These are phyloP conservation scores for Microctonus aethiopoides DNA, from an alignment of 2,888 invertebrate species.

Conservation along the genomic window DNA sequence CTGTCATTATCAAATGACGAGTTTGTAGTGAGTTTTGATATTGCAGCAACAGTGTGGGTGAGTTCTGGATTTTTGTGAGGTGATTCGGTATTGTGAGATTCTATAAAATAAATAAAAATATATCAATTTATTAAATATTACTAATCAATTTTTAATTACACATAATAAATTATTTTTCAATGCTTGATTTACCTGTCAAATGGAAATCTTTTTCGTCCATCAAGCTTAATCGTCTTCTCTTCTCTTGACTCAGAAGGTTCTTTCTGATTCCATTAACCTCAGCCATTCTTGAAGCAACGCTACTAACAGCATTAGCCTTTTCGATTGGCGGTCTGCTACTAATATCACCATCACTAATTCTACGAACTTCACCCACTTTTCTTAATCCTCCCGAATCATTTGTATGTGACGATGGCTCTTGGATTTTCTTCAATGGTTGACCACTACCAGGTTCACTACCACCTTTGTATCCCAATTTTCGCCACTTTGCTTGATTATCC, in stretches of 20 bases:
- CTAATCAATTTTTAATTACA: too few species aligned
- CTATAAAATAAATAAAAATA: constrained; percentile 55
- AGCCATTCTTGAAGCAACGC: constrained; percentile 53
- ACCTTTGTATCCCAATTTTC: constrained; percentile 60
- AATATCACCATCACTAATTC: constrained; percentile 69
- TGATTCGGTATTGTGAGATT: constrained; percentile 63
- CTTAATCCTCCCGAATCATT: constrained; percentile 66
- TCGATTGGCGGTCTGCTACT: constrained; percentile 49
- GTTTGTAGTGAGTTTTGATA: constrained; percentile 49
- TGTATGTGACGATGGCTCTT: constrained; percentile 67
- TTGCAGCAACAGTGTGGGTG: constrained; percentile 42
- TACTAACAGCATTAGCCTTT: constrained; percentile 51
- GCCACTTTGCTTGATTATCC: constrained; percentile 64
- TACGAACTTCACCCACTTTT: constrained; percentile 63
- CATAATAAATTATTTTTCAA: too few species aligned
- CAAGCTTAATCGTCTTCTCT: constrained; percentile 72
- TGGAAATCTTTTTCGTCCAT: constrained; percentile 65
- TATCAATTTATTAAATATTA: constrained; percentile 12
- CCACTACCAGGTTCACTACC: constrained; percentile 48
- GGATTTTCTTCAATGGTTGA: constrained; percentile 63
- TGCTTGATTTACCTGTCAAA: constrained; percentile 61
- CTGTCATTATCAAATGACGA: constrained; percentile 53
- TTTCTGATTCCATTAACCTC: constrained; percentile 71
- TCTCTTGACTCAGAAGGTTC: constrained; percentile 72
- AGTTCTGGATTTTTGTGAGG: constrained; percentile 51